Evolutionary conservation across 92 coral and sea anemone genomes (phyloP).

Genomic region (Palythoa caribaeorum): DNA sequence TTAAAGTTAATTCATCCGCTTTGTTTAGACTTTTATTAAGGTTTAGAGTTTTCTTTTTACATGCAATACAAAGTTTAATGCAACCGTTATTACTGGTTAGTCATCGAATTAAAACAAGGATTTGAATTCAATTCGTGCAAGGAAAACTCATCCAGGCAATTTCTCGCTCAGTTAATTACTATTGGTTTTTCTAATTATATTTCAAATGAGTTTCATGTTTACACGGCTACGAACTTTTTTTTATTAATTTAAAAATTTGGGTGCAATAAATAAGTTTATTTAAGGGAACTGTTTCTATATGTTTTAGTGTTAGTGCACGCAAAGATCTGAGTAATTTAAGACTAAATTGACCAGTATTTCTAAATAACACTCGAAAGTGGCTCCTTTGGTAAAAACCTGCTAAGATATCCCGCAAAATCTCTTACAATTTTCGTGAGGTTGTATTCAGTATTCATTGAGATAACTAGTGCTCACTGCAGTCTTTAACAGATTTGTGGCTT

Average conservation of each 20-base stretch:
- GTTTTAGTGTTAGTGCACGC: background rate
- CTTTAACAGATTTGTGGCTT: background rate
- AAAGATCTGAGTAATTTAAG: background rate
- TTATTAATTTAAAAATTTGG: background rate
- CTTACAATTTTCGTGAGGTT: background rate
- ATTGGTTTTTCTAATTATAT: background rate
- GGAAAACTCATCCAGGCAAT: background rate
- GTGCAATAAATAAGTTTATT: slow-evolving; percentile 20
- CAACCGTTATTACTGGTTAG: too few relatives aligned
- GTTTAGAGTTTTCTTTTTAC: too few relatives aligned
- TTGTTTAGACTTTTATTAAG: too few relatives aligned
- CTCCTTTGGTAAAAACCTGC: background rate
- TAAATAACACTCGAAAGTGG: background rate
- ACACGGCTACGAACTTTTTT: background rate
- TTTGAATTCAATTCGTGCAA: background rate
- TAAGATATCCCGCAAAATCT: background rate
- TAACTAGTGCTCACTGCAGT: background rate
- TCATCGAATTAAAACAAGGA: background rate
- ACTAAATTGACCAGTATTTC: background rate
- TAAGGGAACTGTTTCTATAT: slow-evolving; percentile 15
- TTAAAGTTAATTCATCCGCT: too few relatives aligned
- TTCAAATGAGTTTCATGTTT: background rate
- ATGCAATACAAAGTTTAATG: too few relatives aligned
- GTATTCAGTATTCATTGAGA: background rate
- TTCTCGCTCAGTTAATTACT: background rate